Percentiles rank a stretch among this genome's conserved stretches.
These are phyloP conservation scores for Delphinus delphis DNA, from an alignment of 2,113 vertebrate genomes.

Conservation along the genomic window DNA sequence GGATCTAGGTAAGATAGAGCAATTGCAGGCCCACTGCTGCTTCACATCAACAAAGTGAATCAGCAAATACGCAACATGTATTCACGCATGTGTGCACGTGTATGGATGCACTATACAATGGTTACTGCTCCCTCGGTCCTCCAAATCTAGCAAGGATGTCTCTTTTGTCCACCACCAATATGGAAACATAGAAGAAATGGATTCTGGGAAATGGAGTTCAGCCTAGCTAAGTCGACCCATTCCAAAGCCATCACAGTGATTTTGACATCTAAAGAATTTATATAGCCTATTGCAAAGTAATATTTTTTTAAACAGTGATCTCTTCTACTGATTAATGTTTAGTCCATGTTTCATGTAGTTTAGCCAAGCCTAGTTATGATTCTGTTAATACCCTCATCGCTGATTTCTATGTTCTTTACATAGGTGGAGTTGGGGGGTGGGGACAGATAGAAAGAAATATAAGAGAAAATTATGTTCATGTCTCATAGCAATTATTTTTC, in stretches of 20 bases:
- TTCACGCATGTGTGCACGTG: rapidly evolving
- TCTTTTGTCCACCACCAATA: background rate
- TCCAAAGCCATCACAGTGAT: background rate
- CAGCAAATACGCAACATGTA: rapidly evolving
- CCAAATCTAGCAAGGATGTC: background rate
- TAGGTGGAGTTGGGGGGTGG: background rate
- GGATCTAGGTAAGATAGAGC: background rate
- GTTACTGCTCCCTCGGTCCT: background rate
- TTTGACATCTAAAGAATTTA: background rate
- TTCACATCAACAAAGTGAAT: background rate
- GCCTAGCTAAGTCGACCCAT: background rate
- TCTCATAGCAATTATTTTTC: background rate
- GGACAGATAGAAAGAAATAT: background rate
- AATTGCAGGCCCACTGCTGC: background rate
- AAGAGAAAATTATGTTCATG: background rate
- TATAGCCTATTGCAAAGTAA: background rate
- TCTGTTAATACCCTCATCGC: background rate
- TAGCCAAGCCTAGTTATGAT: background rate
- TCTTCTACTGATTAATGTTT: background rate
- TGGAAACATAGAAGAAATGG: background rate
- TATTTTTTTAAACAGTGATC: background rate
- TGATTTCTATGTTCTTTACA: background rate
- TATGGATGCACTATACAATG: rapidly evolving
- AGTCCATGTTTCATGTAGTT: background rate
- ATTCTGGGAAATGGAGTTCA: background rate